Evolutionary conservation across 2,797 vertebrate genomes (phyloP).

Genomic region (Mus minutoides): DNA sequence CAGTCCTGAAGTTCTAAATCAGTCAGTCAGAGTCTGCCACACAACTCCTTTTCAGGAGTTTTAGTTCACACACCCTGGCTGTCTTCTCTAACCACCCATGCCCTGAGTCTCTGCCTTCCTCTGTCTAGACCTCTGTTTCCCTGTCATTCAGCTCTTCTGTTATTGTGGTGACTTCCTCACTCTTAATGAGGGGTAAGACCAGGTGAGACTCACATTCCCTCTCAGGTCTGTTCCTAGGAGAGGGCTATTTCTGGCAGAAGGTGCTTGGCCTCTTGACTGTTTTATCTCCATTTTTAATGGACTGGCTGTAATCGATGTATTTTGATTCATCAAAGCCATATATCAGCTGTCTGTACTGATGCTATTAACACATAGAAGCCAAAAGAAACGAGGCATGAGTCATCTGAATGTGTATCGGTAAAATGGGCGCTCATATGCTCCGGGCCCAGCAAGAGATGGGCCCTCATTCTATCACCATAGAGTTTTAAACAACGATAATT

Average conservation of each 20-base stretch:
- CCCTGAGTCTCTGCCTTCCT: background rate
- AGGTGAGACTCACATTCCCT: background rate
- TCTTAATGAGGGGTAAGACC: background rate
- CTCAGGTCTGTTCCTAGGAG: conserved; percentile 6
- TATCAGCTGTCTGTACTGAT: conserved; percentile 24
- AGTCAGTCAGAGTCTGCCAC: background rate
- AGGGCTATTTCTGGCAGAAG: conserved; percentile 27
- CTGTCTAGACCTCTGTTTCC: background rate
- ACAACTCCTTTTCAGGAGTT: background rate
- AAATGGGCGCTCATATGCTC: background rate
- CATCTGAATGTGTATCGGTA: background rate
- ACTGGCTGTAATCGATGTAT: background rate
- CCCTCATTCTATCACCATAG: conserved; percentile 36
- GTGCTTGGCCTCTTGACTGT: conserved; percentile 22
- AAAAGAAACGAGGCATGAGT: conserved; percentile 54
- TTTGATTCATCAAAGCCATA: conserved; percentile 68
- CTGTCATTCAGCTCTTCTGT: background rate
- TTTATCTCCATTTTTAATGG: conserved; percentile 62
- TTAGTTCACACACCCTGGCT: background rate
- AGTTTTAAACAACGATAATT: conserved; percentile 77
- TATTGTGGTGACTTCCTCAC: background rate
- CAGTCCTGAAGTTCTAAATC: background rate
- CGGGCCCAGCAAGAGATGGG: conserved; percentile 16
- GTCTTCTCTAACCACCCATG: background rate
- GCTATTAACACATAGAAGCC: conserved; percentile 17